Evolutionary conservation across 35 echinoderm and acorn worm genomes (phyloP), one percentile per base, ranked within the genome.

Genomic region (Apostichopus californicus): DNA sequence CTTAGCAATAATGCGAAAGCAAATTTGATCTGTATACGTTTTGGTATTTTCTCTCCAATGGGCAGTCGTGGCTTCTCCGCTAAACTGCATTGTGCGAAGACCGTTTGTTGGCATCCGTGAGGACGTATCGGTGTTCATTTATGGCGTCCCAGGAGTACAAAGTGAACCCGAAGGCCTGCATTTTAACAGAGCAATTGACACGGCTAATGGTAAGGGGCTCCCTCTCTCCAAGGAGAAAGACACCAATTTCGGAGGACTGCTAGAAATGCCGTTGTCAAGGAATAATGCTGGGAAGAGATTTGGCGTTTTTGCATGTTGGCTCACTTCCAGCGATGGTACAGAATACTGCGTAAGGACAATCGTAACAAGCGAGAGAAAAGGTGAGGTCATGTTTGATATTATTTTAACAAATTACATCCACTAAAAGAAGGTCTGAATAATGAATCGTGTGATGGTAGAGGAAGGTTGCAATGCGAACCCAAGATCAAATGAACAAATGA

Each of bases 11-110:
- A n/a, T n/a, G 28, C 28, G 28, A 34, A 34, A 34, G 28, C 28
- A 34, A 34, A 34, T 60, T 60, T 60, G 58, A 5, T 60, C 11
- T 60, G 11, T 7, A 60, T 0, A 60, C 6, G 11, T 9, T 60
- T 7, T 60, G 11, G 58, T 56, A 3, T 5, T 60, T 60, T 60
- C 58, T 60, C 4, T 60, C 80, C 58, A 7, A 60, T 60, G 0
- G 6, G 58, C 58, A 60, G 58, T 60, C 58, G 11, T 9, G 11
- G 58, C 1, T 9, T 59, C 86, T 11, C 8, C 18, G 6, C 14
- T 87, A 55, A 87, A 22, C 59, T 87, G 86, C 58, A 87, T 87
- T 59, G 86, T 87, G 3, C 55, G 46, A 87, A 5, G 86, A 8
- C 86, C 86, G 1, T 64, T 87, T 34, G 86, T 87, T 65, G 86